Conservation (phyloP, 2,888 invertebrate species). For the Clunio marinus region DNA sequence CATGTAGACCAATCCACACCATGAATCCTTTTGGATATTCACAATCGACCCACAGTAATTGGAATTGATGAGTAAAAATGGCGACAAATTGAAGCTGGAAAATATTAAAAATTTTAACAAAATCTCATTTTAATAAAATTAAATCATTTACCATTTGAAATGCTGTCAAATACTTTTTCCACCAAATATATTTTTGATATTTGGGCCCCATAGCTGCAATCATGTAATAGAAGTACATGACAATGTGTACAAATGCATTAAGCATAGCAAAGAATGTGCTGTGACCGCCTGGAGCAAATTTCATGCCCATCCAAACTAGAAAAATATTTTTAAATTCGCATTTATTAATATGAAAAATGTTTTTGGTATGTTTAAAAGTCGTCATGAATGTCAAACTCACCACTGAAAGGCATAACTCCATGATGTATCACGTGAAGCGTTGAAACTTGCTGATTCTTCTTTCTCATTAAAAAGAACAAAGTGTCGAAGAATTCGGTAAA, state of each 20-base stretch:
- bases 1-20: conserved; percentile 93
- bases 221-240: conserved; percentile 98
- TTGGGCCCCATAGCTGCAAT: conserved; percentile 89
- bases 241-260: conserved; percentile 92
- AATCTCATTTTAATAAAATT: background rate
- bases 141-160: conserved; percentile 79
- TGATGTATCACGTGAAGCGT: conserved; percentile 95
- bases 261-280: conserved; percentile 93
- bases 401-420: conserved; percentile 89
- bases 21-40: conserved; percentile 87
- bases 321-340: background rate
- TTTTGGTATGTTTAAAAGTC: background rate
- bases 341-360: background rate
- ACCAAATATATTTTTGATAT: conserved; percentile 93
- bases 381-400: conserved; percentile 50
- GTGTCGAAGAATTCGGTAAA: conserved; percentile 97
- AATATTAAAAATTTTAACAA: background rate
- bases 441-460: conserved; percentile 90
- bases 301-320: conserved; percentile 80
- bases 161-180: conserved; percentile 93
- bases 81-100: conserved; percentile 90
- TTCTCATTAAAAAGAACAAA: conserved; percentile 90
- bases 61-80: conserved; percentile 88
- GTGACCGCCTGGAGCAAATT: conserved; percentile 94
- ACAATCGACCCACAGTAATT: conserved; percentile 83